Evolutionary conservation across 1,140 invertebrate genomes (phyloP).

Genomic region (Drosophila persimilis): DNA sequence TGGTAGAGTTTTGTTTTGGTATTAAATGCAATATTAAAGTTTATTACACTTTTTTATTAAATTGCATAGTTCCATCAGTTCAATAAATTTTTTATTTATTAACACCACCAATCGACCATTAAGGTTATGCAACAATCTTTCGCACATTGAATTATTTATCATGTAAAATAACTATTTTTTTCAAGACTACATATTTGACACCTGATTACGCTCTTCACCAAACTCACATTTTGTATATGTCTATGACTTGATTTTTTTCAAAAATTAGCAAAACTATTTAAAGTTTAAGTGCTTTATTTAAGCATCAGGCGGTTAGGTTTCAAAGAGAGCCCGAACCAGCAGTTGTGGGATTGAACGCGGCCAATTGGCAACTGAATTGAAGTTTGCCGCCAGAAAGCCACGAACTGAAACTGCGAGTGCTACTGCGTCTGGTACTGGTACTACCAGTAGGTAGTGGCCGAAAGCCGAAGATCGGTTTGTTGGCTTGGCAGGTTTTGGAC

Average conservation of each 20-base stretch:
- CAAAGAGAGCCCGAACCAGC: conserved; percentile 19
- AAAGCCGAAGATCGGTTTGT: conserved; percentile 34
- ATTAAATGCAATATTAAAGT: no score
- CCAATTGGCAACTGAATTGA: conserved; percentile 65
- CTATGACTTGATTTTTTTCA: conserved; percentile 4
- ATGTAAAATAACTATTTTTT: neutral
- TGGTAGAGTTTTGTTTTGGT: no score
- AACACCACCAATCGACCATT: neutral
- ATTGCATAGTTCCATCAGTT: no score
- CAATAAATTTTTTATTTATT: no score
- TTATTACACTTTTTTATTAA: no score
- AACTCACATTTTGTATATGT: conserved; percentile 43
- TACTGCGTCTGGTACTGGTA: no score
- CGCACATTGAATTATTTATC: neutral
- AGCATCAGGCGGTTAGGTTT: conserved; percentile 6
- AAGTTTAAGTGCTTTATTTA: conserved; percentile 3
- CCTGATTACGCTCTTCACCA: no score
- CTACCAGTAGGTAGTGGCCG: conserved; percentile 18
- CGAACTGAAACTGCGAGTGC: conserved; percentile 7
- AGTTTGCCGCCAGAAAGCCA: conserved; percentile 27
- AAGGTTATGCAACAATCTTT: neutral
- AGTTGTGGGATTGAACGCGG: conserved; percentile 68
- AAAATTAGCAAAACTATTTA: neutral
- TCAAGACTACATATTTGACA: neutral
- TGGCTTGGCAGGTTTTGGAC: conserved; percentile 41